A percentile compares a stretch with the other conserved stretches of the same genome.
These are phyloP conservation scores for Eupithecia inturbata DNA, from an alignment of 2,888 invertebrate genomes.

Conservation along the genomic window DNA sequence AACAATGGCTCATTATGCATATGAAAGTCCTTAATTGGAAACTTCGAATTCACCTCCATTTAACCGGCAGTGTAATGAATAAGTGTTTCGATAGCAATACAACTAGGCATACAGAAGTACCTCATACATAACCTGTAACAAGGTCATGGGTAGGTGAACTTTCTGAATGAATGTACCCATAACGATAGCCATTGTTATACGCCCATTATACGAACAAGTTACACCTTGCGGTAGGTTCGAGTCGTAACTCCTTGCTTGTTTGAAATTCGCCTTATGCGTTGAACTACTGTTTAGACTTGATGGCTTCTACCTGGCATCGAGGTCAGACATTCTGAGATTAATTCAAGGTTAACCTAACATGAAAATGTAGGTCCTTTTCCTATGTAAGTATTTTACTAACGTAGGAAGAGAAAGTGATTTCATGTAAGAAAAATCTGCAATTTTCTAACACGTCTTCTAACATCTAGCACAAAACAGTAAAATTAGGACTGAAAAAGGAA, in stretches of 20 bases:
- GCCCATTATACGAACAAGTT: slow-evolving; percentile 35
- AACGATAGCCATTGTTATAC: slow-evolving; percentile 43
- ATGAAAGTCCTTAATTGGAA: not conserved
- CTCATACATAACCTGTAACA: slow-evolving; percentile 36
- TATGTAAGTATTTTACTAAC: not conserved
- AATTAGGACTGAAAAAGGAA: not conserved
- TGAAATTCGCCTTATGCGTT: slow-evolving; percentile 15
- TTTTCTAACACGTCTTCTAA: not conserved
- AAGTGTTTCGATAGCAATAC: slow-evolving; percentile 5
- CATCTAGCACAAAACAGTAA: not conserved
- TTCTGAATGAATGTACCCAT: slow-evolving; percentile 51
- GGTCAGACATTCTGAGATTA: slow-evolving; percentile 4
- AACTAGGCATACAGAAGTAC: slow-evolving; percentile 6
- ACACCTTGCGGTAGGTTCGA: slow-evolving; percentile 42
- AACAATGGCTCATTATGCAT: not conserved
- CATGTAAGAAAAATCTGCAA: not conserved
- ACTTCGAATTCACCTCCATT: not conserved
- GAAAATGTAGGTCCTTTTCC: not conserved
- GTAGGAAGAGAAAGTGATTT: not conserved
- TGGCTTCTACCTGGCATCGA: not conserved
- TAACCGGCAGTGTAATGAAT: not conserved
- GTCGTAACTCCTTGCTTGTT: slow-evolving; percentile 34
- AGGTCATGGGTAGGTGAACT: slow-evolving; percentile 56
- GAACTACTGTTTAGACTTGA: slow-evolving; percentile 22
- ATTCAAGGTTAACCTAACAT: slow-evolving; percentile 1